Evolutionary conservation across 2,797 vertebrate genomes (phyloP).

Genomic region (Hybognathus amarus): DNA sequence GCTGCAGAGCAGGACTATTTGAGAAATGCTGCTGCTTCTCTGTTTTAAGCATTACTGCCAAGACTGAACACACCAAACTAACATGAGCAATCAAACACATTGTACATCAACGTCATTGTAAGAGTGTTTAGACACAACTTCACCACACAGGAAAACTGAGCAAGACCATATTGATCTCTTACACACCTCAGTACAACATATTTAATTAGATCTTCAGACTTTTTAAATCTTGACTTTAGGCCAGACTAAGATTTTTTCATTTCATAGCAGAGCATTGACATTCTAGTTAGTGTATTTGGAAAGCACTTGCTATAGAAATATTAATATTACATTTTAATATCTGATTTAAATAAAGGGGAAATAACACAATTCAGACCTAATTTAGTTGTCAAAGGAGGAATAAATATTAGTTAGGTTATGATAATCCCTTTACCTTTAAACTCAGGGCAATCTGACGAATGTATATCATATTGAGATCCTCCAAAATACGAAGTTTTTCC

Average conservation of each 20-base stretch:
- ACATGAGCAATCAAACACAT: neutral
- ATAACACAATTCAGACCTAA: neutral
- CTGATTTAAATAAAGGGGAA: neutral
- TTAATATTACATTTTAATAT: neutral
- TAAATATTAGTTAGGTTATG: neutral
- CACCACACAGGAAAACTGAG: slow-evolving; percentile 15
- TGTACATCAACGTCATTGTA: neutral
- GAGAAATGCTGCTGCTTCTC: neutral
- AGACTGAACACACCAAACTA: neutral
- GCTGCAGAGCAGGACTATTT: slow-evolving; percentile 11
- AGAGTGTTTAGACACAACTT: neutral
- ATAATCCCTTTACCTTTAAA: slow-evolving; percentile 82
- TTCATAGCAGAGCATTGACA: neutral
- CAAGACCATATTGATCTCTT: slow-evolving; percentile 8
- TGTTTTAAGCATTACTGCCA: slow-evolving; percentile 4
- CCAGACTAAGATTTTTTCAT: neutral
- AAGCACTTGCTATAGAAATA: neutral
- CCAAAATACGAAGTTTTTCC: slow-evolving; percentile 90
- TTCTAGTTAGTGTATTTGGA: neutral
- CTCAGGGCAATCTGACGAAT: slow-evolving; percentile 95
- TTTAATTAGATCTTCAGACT: neutral
- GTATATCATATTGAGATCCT: slow-evolving; percentile 97
- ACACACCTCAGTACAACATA: slow-evolving; percentile 22
- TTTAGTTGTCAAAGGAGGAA: neutral
- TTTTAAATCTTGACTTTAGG: neutral